phyloP scores from a whole-genome alignment of 2,797 vertebrate species.

The Buceros bicornis region DNA sequence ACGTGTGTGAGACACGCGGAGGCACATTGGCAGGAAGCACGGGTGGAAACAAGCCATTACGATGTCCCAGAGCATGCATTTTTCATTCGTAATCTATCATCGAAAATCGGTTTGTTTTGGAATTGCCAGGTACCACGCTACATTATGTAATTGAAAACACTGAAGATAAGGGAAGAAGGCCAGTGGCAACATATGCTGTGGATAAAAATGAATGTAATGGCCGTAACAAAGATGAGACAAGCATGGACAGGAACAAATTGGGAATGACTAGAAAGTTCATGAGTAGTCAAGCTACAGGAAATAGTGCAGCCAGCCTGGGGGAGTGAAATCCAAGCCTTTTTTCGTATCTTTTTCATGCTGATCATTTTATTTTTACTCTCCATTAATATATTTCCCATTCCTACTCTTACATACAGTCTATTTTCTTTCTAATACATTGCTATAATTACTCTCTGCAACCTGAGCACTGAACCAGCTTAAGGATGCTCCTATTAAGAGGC shows the following conservation, averaged over 20 bases:
- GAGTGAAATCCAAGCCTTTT: background rate
- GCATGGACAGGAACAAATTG: background rate
- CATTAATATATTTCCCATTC: background rate
- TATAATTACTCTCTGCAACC: background rate
- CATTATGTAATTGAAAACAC: background rate
- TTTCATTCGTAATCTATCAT: conserved; percentile 23
- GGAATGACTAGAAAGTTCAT: background rate
- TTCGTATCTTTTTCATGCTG: background rate
- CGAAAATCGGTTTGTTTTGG: background rate
- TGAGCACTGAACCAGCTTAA: background rate
- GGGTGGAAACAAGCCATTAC: background rate
- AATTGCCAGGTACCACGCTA: background rate
- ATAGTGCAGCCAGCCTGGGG: background rate
- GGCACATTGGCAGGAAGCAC: background rate
- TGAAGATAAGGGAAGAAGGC: background rate
- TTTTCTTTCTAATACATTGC: background rate
- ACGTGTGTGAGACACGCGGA: background rate
- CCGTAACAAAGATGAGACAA: background rate
- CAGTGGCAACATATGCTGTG: background rate
- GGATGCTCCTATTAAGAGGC: background rate
- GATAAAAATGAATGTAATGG: conserved; percentile 6
- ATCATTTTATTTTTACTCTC: background rate
- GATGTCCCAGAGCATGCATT: conserved; percentile 14
- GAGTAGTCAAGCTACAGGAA: background rate
- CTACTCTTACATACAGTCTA: background rate